Evolutionary conservation across 2,888 invertebrate species (phyloP), one percentile per base, ranked within the genome.

Genomic region (Thalpophila matura): DNA sequence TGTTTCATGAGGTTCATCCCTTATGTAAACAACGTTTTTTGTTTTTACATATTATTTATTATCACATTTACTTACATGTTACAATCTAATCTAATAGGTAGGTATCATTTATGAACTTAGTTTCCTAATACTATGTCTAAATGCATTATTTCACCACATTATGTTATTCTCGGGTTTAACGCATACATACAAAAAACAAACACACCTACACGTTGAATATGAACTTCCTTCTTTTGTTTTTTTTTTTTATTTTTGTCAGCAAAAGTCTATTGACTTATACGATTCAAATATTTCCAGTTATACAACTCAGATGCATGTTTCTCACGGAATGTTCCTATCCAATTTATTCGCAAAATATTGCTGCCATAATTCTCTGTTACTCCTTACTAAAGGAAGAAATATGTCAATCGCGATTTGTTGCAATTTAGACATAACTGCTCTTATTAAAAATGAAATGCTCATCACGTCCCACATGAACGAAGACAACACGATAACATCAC

Each of bases 351-450:
- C 27, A 0, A 10, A 46, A 45, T 70, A 70, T 29, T 70, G 42
- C 10, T 61, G 43, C 65, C 65, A 66, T 18, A 66, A 14, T 10
- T 70, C 65, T 2, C 65, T 29, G 29, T 66, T 66, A 35, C 62
- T 40, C n/a, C 62, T 51, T 0, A 66, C 62, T 16, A 51, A 45
- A 9, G 65, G 65, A 5, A 66, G 62, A 50, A 66, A 66, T 10
- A 66, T 0, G 4, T 2, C n/a, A 16, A 66, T 66, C 10, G 51
- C 33, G 29, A 66, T 33, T n/a, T 66, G 65, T 29, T 66, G 65
- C 33, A 66, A 24, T 22, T 66, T 66, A 7, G 65, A 70, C 65
- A 66, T 45, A 7, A 66, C 62, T 16, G 65, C 65, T 40, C 71
- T 18, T 45, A 66, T 0, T 7, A 45, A 1, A 31, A 66, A 66